phyloP scores from a whole-genome alignment of 2,797 vertebrate genomes.

The Cichlasoma orientale region DNA sequence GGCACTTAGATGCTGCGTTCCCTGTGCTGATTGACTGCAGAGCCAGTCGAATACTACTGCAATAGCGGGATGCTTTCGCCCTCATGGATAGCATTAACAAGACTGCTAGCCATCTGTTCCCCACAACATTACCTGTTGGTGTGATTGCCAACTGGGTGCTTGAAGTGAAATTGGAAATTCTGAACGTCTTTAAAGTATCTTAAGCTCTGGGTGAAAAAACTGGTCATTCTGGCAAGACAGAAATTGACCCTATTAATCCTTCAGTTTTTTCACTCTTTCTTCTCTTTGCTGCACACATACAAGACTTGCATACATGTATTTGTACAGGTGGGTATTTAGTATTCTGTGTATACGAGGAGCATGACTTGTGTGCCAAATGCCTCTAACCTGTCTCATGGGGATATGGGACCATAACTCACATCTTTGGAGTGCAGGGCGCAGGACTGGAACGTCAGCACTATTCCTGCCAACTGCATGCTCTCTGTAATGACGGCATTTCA shows the following conservation, averaged over 20 bases:
- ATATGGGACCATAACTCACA: constrained; percentile 69
- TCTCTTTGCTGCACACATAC: constrained; percentile 23
- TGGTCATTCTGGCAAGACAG: constrained; percentile 32
- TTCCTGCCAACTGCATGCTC: constrained; percentile 70
- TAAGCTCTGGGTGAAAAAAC: constrained; percentile 33
- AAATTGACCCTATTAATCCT: neutral
- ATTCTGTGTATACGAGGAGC: constrained; percentile 52
- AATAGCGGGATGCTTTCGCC: constrained; percentile 36
- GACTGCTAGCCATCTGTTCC: constrained; percentile 53
- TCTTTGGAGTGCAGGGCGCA: constrained; percentile 60
- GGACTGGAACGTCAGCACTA: constrained; percentile 77
- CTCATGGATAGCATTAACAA: constrained; percentile 52
- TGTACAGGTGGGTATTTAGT: constrained; percentile 58
- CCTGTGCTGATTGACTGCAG: constrained; percentile 55
- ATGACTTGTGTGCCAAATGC: constrained; percentile 52
- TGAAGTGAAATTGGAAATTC: constrained; percentile 46
- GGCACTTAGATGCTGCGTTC: constrained; percentile 33
- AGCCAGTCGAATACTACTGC: constrained; percentile 25
- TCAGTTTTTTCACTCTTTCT: constrained; percentile 22
- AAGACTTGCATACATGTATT: constrained; percentile 28
- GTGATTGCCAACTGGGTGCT: constrained; percentile 50
- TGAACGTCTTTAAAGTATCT: constrained; percentile 32
- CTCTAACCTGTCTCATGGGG: constrained; percentile 54
- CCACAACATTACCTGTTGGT: constrained; percentile 54
- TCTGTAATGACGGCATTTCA: constrained; percentile 62